Base-by-base conservation (phyloP, 2,888 invertebrate genomes). In the Dynastes hyllus region DNA sequence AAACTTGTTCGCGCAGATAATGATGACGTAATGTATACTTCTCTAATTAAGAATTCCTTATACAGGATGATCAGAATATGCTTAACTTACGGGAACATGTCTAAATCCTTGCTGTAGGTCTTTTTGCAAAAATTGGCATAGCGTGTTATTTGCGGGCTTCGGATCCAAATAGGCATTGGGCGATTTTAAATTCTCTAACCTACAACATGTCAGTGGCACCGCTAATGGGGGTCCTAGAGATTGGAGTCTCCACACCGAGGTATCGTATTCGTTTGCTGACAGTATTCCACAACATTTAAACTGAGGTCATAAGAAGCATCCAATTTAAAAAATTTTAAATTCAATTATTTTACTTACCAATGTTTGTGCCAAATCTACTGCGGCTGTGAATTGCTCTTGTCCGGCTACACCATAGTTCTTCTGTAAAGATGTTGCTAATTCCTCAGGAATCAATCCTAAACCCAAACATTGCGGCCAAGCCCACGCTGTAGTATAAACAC, bases 201-300 rank as follows among this genome's bases (percentile, higher is more conserved):
- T 88, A 87, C 96, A 96, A 73, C 86, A 86, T 11, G 86, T 85
- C 32, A 85, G 79, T 45, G 85, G 85, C 9, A 86, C 84, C 5
- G 84, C 88, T 51, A 89, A 85, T 75, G 88, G 86, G 55, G 88
- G 91, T 0, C 95, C 94, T 61, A 94, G 91, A 81, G 94, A 92
- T 84, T 94, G 93, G 70, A 95, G 89, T 81, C 94, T 92, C 96
- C 96, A 96, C 86, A 93, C 89, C 0, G 96, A 95, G 83, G 94
- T 94, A 85, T 95, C 95, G 88, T 95, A 96, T 90, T 96, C 95
- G 80, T 92, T 92, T 6, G 94, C 94, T 83, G 93, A 93, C 69
- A 92, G 92, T 88, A 96, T 94, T 37, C 95, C 96, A 87, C 96
- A 96, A 86, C 96, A 96, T 78, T 93, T 91, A 86, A 95, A 93